phyloP scores from a whole-genome alignment of 2,888 invertebrate species.

The Drosophila barbarae region DNA sequence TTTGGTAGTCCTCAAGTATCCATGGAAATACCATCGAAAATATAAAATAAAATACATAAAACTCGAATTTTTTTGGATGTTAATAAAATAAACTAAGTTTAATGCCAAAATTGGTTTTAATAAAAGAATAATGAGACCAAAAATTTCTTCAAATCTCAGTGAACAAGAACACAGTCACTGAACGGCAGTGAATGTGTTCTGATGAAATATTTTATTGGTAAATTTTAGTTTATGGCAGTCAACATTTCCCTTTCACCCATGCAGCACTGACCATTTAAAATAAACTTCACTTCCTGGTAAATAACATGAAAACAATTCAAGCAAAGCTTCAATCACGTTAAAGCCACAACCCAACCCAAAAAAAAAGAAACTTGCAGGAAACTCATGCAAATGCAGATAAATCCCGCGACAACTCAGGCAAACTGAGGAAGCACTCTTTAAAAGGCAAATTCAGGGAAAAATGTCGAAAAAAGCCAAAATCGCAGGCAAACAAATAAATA shows the following conservation, averaged over 20 bases:
- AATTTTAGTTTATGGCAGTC: neutral
- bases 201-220: too few species aligned
- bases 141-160: neutral
- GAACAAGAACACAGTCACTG: neutral
- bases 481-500: constrained; percentile 69
- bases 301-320: constrained; percentile 51
- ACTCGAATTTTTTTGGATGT: too few species aligned
- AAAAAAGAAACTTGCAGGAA: constrained; percentile 27
- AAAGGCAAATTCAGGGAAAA: constrained; percentile 60
- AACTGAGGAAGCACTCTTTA: constrained; percentile 61
- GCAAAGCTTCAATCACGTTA: constrained; percentile 66
- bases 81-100: neutral
- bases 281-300: constrained; percentile 29
- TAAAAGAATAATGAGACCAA: neutral
- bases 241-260: neutral
- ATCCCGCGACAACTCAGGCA: constrained; percentile 16
- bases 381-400: constrained; percentile 55
- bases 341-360: constrained; percentile 26
- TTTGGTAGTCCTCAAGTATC: too few species aligned
- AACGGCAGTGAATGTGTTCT: too few species aligned
- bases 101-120: neutral
- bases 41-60: neutral
- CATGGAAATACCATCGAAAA: neutral
- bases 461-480: constrained; percentile 36
- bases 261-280: constrained; percentile 15